Evolutionary conservation across 2,888 invertebrate genomes (phyloP).

Genomic region (Napeogenes sylphis): DNA sequence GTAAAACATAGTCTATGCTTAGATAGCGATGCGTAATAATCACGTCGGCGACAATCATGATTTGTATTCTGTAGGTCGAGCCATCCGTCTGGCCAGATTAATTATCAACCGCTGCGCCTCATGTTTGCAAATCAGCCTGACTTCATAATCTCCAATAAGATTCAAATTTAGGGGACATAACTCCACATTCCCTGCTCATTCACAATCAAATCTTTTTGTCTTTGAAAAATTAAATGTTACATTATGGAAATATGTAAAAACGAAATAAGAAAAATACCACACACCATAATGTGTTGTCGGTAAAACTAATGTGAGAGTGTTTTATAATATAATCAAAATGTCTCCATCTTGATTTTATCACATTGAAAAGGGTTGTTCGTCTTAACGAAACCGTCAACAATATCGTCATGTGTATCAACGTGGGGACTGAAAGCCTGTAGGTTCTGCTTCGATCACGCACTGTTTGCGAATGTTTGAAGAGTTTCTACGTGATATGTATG

Average conservation of each 20-base stretch:
- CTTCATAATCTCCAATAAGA: slow-evolving; percentile 46
- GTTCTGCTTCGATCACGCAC: slow-evolving; percentile 47
- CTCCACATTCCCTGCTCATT: slow-evolving; percentile 5
- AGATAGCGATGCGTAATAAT: slow-evolving; percentile 30
- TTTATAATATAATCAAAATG: too few relatives aligned
- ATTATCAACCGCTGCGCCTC: slow-evolving; percentile 65
- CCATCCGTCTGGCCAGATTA: slow-evolving; percentile 73
- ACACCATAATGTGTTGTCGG: too few relatives aligned
- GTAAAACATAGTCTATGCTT: slow-evolving; percentile 1
- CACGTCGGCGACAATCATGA: slow-evolving; percentile 43
- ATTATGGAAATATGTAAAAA: too few relatives aligned
- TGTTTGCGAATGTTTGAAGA: slow-evolving; percentile 49
- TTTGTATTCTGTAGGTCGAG: slow-evolving; percentile 68
- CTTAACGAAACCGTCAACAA: neutral
- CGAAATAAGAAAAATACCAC: too few relatives aligned
- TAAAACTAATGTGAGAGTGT: too few relatives aligned
- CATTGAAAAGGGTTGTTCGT: neutral
- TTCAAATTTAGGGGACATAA: slow-evolving; percentile 29
- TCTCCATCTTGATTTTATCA: neutral
- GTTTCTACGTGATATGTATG: slow-evolving; percentile 37
- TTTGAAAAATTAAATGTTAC: neutral
- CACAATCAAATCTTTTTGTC: neutral
- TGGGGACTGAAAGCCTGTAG: slow-evolving; percentile 37
- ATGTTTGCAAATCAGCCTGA: slow-evolving; percentile 73
- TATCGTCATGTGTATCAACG: slow-evolving; percentile 18